Base-by-base conservation (phyloP, 2,113 vertebrate species). In the Otus sunia region DNA sequence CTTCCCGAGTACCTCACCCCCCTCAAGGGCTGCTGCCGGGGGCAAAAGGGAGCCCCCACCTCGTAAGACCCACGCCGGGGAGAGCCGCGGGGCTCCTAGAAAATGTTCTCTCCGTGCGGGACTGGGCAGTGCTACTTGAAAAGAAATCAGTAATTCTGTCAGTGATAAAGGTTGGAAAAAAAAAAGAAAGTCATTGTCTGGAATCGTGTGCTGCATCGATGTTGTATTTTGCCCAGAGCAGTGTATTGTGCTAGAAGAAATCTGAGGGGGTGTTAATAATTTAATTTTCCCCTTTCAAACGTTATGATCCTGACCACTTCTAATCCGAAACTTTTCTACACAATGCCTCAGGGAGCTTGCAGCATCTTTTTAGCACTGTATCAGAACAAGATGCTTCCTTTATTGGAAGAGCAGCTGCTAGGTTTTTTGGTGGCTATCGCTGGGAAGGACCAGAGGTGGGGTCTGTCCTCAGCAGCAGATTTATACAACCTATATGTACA, bases 1-100 rank as follows among this genome's bases (percentile, higher is more conserved):
- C 13, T 37, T 3, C 11, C 7, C 1, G 4, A 15, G 6, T 3
- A 12, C 9, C 5, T 59, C 16, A 8, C 14, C 3, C 14, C 30
- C 14, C 23, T 1, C 9, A 50, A 22, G 20, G 76, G 47, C 64
- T 26, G 56, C 62, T 82, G 37, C 53, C 7, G 1, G 62, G 14
- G 63, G 49, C 16, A 23, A 25, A 75, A 11, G 0, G 29, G 58
- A 94, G 56, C n/a, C 18, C 13, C 7, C 32, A 13, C 14, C 19
- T 30, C 6, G 25, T 11, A 10, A 4, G 3, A 56, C 4, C 52
- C 27, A 29, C 3, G 36, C 56, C 8, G 62, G 27, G 16, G 16
- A n/a, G 36, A 69, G 13, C 17, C 56, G 2, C 1, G 36, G 32
- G 14, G 22, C 36, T 63, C 36, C 52, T n/a, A 52, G 15, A 73